Evolutionary conservation across 2,888 invertebrate genomes (phyloP).

Genomic region (Aleiodes testaceus): DNA sequence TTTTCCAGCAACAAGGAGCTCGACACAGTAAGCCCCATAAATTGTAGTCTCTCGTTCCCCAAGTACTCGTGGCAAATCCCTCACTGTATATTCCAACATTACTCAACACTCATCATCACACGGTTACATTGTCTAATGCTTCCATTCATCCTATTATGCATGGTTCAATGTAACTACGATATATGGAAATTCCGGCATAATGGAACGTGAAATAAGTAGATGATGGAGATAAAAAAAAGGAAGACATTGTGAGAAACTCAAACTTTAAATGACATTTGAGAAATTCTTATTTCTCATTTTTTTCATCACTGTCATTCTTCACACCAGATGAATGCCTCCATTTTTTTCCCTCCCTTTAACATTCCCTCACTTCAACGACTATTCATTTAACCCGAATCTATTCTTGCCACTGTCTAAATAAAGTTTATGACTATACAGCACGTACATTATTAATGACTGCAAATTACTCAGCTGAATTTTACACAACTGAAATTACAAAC

Average conservation of each 20-base stretch:
- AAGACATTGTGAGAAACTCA: background rate
- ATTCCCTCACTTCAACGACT: background rate
- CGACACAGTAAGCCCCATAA: conserved; percentile 4
- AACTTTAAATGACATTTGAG: background rate
- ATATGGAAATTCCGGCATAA: conserved; percentile 57
- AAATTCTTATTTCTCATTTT: background rate
- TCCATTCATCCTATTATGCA: conserved; percentile 12
- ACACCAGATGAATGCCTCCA: background rate
- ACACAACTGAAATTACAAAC: conserved; percentile 48
- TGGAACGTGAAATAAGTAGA: conserved; percentile 63
- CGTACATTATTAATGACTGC: conserved; percentile 63
- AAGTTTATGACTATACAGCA: conserved; percentile 34
- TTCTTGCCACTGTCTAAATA: conserved; percentile 4
- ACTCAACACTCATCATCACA: background rate
- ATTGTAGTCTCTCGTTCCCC: background rate
- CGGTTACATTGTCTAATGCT: conserved; percentile 7
- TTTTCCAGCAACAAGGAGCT: background rate
- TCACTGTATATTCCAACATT: background rate
- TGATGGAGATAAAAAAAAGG: conserved; percentile 22
- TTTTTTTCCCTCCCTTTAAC: no score
- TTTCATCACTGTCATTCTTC: conserved; percentile 14
- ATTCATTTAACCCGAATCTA: conserved; percentile 3
- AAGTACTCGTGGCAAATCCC: conserved; percentile 12
- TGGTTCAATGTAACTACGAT: conserved; percentile 44
- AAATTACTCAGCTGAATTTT: conserved; percentile 66